These are phyloP conservation scores for Pseudomugil tenellus DNA, from an alignment of 2,797 vertebrate genomes.

Conservation along the genomic window DNA sequence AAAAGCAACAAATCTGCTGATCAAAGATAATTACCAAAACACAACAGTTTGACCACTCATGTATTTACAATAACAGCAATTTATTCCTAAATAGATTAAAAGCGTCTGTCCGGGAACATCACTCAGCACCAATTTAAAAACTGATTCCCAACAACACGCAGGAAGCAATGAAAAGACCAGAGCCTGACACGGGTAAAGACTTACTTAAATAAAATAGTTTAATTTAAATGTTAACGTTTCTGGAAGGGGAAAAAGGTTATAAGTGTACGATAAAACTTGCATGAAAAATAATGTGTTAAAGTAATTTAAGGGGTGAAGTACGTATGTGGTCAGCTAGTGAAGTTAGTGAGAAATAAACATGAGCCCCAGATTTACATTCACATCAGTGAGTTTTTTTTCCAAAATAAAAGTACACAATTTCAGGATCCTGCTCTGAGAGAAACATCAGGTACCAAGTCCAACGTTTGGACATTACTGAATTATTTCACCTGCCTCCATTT, in stretches of 20 bases:
- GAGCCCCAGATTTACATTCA: constrained; percentile 57
- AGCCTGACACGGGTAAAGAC: not conserved
- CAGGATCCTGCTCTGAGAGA: constrained; percentile 58
- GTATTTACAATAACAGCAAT: constrained; percentile 3
- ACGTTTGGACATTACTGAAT: constrained; percentile 53
- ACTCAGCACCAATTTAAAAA: not conserved
- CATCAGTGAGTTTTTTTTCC: constrained; percentile 68
- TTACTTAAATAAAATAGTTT: not conserved
- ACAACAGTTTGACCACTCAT: not conserved
- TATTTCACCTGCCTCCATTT: constrained; percentile 37
- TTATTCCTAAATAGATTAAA: not conserved
- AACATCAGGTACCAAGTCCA: constrained; percentile 48
- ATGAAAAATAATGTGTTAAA: not conserved
- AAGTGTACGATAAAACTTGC: not conserved
- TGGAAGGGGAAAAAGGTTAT: not conserved
- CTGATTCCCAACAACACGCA: not conserved
- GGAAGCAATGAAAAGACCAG: not conserved
- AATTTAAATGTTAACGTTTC: not conserved
- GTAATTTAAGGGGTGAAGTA: not conserved
- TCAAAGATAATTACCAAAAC: not conserved
- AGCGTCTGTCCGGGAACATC: not conserved
- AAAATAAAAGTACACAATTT: constrained; percentile 71
- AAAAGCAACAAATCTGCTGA: not conserved
- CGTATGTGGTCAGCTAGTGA: not conserved
- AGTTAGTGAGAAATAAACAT: not conserved